A percentile compares a stretch with the other conserved stretches of the same genome.
phyloP scores from a whole-genome alignment of 1,140 invertebrate genomes.

The Pseudachorutes palmiensis region DNA sequence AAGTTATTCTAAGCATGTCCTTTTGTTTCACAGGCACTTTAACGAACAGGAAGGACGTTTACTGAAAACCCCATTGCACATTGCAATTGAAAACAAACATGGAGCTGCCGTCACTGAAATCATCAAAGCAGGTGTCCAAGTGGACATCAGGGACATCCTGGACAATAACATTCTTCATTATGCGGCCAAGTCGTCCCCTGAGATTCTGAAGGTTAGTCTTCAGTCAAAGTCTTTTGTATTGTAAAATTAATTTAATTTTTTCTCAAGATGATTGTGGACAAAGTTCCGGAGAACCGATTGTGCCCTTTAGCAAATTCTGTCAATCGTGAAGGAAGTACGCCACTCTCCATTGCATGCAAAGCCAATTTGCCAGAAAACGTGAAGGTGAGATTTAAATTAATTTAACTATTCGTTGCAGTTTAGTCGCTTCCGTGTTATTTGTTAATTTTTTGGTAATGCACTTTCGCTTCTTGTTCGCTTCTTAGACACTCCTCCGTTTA shows the following conservation, averaged over 20 bases:
- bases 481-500: conserved; percentile 17
- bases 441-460: conserved; percentile 2
- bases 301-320: conserved; percentile 9
- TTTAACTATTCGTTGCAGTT: not conserved
- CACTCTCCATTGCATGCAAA: conserved; percentile 24
- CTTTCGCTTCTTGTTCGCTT: not conserved
- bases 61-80: conserved; percentile 26
- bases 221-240: not conserved
- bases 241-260: not conserved
- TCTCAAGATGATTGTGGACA: conserved; percentile 1
- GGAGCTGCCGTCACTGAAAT: not conserved
- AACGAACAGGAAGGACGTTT: conserved; percentile 20
- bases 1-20: not conserved
- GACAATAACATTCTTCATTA: conserved; percentile 26
- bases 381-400: conserved; percentile 15
- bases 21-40: not conserved
- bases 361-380: conserved; percentile 17
- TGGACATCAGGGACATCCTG: conserved; percentile 19
- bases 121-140: conserved; percentile 6
- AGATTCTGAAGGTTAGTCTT: conserved; percentile 16
- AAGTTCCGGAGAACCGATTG: not conserved
- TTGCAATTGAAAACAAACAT: conserved; percentile 23
- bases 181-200: conserved; percentile 8
- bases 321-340: conserved; percentile 22
- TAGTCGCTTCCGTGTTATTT: not conserved